Evolutionary conservation across 2,888 invertebrate genomes (phyloP), one percentile per base, ranked within the genome.

Genomic region (Drosophila birchii): DNA sequence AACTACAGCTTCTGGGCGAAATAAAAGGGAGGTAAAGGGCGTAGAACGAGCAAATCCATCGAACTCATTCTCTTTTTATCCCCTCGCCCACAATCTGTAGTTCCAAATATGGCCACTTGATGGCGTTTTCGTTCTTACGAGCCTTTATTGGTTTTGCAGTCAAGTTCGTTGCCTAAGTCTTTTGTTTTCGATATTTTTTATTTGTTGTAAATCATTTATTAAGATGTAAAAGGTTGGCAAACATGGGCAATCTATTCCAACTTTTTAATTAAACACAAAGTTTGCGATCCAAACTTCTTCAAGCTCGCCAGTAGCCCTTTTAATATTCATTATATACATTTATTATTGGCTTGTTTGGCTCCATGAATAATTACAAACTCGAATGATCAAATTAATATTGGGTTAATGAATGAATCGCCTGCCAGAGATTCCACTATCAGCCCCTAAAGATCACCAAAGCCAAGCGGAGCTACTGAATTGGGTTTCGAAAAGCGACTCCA

Each of bases 161-260:
- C 51, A 66, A 76, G 89, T 85, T 85, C 74, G 89, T 85, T 86
- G 85, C 89, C 75, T 78, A 89, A 86, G 85, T 89, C 87, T 86
- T 86, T 85, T 88, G 86, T 86, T 85, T 56, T 51, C 16, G 54
- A 23, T 23, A 23, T 23, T 4, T 23, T 23, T 23, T 23, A 23
- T 23, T 3, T 23, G 23, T 23, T 23, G 23, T 23, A 23, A 23
- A 23, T 3, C 23, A 23, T 23, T 23, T 23, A 23, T 23, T 23
- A 23, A 23, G 23, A 23, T 2, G 23, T 23, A 23, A 23, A 23
- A 23, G 3, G 23, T 23, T 1, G 23, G 23, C 23, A 23, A 23
- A 3, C 23, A 23, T 23, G 23, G 23, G 23, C 23, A 23, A 23
- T 23, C 23, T 2, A 23, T 23, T 23, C 23, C 23, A 23, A 5